phyloP scores from a whole-genome alignment of 2,113 vertebrate species.

The Eptesicus fuscus region DNA sequence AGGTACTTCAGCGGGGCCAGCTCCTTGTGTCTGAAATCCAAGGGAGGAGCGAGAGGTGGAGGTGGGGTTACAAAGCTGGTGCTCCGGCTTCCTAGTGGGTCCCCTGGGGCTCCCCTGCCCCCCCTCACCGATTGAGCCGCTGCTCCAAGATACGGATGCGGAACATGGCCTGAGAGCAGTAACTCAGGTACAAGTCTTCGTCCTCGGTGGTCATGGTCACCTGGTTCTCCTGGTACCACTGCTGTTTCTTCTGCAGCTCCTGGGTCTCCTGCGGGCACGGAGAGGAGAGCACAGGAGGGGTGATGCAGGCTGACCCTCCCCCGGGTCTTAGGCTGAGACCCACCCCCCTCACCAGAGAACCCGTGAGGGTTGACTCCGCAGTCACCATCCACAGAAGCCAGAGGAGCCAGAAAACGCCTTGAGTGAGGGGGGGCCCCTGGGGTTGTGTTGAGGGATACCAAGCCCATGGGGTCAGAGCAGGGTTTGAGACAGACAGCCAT shows the following conservation, averaged over 20 bases:
- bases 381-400: neutral
- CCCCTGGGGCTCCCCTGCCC: neutral
- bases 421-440: neutral
- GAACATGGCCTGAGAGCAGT: constrained; percentile 82
- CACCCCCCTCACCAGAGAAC: neutral
- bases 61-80: neutral
- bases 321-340: neutral
- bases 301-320: too few relatives aligned
- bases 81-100: neutral
- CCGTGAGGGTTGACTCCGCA: fast-evolving
- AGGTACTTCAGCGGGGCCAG: constrained; percentile 75
- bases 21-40: constrained; percentile 80
- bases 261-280: constrained; percentile 73
- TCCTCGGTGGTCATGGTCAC: constrained; percentile 73
- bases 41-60: neutral
- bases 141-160: constrained; percentile 77
- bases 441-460: neutral
- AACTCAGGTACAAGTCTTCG: constrained; percentile 75
- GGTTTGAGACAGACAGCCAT: neutral
- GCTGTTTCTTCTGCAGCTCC: constrained; percentile 84
- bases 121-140: constrained; percentile 80
- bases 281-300: neutral
- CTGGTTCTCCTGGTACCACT: constrained; percentile 84
- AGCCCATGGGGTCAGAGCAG: neutral
- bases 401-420: neutral